These are phyloP conservation scores for Tuta absoluta DNA, from an alignment of 2,888 invertebrate species.

Conservation along the genomic window DNA sequence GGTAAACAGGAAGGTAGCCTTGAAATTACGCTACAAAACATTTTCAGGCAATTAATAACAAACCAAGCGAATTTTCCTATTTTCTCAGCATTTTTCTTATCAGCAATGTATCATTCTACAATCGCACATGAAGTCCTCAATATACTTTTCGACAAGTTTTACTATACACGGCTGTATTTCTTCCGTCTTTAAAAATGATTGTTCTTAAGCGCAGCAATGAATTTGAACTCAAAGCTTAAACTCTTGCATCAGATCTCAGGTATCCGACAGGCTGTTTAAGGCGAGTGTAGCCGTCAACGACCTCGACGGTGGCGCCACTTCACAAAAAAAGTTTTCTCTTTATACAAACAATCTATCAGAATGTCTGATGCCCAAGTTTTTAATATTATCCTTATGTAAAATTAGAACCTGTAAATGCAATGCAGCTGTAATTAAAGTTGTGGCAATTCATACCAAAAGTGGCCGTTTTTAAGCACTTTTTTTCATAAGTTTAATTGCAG, in stretches of 20 bases:
- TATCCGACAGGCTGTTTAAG: neutral
- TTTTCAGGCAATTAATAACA: slow-evolving; percentile 7
- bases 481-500: too few species aligned
- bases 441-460: too few species aligned
- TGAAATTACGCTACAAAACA: neutral
- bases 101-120: neutral
- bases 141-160: neutral
- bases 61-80: neutral
- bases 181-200: neutral
- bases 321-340: too few species aligned
- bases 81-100: slow-evolving; percentile 3
- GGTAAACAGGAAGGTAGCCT: too few species aligned
- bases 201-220: neutral
- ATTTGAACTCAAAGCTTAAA: neutral
- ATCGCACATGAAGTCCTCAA: neutral
- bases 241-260: neutral
- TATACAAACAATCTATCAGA: too few species aligned
- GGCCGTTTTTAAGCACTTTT: too few species aligned
- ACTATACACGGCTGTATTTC: neutral
- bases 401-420: too few species aligned
- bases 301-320: too few species aligned
- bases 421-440: too few species aligned
- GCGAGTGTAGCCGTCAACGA: too few species aligned
- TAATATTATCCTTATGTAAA: too few species aligned
- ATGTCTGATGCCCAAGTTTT: too few species aligned